Conservation (phyloP, 2,113 vertebrate genomes). For the Vulpes lagopus region DNA sequence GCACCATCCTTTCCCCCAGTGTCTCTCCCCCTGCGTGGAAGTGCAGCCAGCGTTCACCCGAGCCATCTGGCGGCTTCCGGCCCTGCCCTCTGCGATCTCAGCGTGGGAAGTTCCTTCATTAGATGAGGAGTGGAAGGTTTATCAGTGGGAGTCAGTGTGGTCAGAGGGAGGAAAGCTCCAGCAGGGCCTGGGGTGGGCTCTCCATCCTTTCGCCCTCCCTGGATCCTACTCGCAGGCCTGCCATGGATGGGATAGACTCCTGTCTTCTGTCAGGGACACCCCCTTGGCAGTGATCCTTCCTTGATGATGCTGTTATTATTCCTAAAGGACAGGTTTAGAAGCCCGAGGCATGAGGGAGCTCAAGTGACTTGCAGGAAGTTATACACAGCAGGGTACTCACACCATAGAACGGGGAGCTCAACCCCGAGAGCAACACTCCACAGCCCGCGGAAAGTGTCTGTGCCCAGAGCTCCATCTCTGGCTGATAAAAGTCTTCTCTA, state of each 20-base stretch:
- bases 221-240: background rate
- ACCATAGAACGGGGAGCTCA: fast-evolving
- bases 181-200: background rate
- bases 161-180: background rate
- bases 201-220: background rate
- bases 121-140: background rate
- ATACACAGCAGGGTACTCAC: too few relatives aligned
- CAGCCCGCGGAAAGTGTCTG: fast-evolving
- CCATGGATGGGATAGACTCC: background rate
- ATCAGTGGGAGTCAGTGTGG: background rate
- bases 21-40: background rate
- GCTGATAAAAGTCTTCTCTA: background rate
- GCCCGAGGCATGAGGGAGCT: background rate
- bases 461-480: background rate
- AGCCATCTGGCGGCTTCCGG: background rate
- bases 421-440: fast-evolving
- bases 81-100: background rate
- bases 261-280: background rate
- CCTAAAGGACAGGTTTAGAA: background rate
- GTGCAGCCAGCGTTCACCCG: background rate
- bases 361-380: background rate
- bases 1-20: background rate
- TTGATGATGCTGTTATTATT: background rate
- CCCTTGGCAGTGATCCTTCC: background rate
- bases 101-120: background rate